These are phyloP conservation scores for Caracal caracal DNA, from an alignment of 2,113 vertebrate genomes.

Conservation along the genomic window DNA sequence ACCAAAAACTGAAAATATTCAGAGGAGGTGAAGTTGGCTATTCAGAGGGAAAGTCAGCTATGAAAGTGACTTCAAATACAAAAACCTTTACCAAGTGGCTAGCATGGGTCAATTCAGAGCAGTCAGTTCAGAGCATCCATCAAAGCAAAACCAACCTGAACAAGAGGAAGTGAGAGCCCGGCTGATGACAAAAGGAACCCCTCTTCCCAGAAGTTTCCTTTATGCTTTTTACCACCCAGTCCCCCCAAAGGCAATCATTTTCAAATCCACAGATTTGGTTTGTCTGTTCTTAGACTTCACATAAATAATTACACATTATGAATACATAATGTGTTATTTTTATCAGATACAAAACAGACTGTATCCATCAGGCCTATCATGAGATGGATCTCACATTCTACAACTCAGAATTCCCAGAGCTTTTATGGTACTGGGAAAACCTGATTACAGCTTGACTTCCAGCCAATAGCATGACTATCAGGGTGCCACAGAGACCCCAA, in stretches of 20 bases:
- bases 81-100: neutral
- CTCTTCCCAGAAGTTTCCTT: neutral
- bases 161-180: accelerated
- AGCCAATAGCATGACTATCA: neutral
- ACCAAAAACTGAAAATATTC: constrained; percentile 15
- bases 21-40: neutral
- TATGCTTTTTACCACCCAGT: neutral
- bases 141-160: neutral
- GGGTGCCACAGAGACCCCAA: neutral
- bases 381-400: neutral
- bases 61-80: neutral
- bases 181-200: neutral
- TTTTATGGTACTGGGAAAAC: neutral
- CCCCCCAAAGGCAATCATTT: neutral
- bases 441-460: neutral
- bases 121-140: neutral
- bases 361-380: neutral
- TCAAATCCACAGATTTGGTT: neutral
- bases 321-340: neutral
- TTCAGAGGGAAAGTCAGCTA: neutral
- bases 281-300: neutral
- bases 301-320: neutral
- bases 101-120: neutral
- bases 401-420: neutral
- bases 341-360: neutral